phyloP scores from a whole-genome alignment of 2,113 vertebrate genomes.

The Oenanthe oenanthe region DNA sequence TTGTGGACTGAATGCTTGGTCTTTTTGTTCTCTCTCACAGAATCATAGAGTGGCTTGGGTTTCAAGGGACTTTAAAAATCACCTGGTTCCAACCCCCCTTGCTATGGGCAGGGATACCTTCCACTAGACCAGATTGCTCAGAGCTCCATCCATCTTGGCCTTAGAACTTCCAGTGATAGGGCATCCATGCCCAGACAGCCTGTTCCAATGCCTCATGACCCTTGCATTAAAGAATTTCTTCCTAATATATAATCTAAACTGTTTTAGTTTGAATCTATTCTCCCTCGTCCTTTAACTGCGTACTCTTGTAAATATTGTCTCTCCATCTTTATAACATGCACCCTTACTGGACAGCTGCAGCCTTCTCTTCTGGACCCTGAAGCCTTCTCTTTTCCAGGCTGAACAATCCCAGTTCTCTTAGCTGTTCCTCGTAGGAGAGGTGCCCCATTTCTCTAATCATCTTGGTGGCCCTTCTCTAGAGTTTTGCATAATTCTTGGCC shows the following conservation, averaged over 20 bases:
- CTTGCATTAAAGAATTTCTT: neutral
- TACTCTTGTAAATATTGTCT: neutral
- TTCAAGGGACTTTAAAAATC: neutral
- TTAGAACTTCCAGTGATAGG: neutral
- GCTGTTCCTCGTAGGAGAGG: neutral
- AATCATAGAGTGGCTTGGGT: neutral
- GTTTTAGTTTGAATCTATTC: neutral
- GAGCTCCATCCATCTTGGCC: neutral
- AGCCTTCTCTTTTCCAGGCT: neutral
- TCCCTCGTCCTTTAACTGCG: neutral
- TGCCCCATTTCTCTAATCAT: neutral
- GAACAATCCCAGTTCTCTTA: neutral
- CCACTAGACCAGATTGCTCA: neutral
- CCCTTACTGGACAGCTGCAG: neutral
- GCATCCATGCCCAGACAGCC: neutral
- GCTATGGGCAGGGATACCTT: neutral
- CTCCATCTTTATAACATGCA: neutral
- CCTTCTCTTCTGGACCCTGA: neutral
- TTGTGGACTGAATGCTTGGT: neutral
- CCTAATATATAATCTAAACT: neutral
- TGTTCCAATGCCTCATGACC: neutral
- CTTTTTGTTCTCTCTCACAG: neutral
- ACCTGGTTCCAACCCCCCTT: neutral
- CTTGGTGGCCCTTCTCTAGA: neutral
- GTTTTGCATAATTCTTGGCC: neutral